phyloP scores from a whole-genome alignment of 2,113 vertebrate species.

The Neofelis nebulosa region DNA sequence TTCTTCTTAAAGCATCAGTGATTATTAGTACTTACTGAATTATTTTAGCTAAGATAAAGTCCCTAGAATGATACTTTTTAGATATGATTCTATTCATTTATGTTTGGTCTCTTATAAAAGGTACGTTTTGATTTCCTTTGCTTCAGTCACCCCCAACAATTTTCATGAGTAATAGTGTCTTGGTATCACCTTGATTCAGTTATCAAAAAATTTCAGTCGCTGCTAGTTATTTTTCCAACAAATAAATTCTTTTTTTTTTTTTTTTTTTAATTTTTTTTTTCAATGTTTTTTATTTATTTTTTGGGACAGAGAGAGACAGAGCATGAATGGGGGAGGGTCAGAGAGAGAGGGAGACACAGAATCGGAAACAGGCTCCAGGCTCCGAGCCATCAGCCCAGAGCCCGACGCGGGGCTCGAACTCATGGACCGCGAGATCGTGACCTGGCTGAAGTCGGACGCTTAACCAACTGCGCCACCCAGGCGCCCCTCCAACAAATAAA shows the following conservation, averaged over 20 bases:
- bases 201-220: not conserved
- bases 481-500: not conserved
- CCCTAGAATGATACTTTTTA: not conserved
- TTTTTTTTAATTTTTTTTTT: too few relatives aligned
- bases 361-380: too few relatives aligned
- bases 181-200: not conserved
- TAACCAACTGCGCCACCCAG: too few relatives aligned
- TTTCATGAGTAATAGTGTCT: not conserved
- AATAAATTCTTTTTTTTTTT: slow-evolving; percentile 49
- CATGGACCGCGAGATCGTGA: too few relatives aligned
- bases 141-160: not conserved
- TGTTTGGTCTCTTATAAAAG: not conserved
- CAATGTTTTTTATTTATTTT: too few relatives aligned
- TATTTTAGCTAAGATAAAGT: not conserved
- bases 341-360: too few relatives aligned
- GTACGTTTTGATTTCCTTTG: not conserved
- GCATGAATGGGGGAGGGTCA: too few relatives aligned
- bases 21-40: not conserved
- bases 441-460: too few relatives aligned
- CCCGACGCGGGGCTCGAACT: too few relatives aligned
- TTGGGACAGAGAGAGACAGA: too few relatives aligned
- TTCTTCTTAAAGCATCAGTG: not conserved
- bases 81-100: not conserved
- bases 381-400: too few relatives aligned
- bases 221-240: not conserved